Evolutionary conservation across 23 tunicate species (phyloP), one percentile per base, ranked within the genome.

Genomic region (Trididemnum nubilum): DNA sequence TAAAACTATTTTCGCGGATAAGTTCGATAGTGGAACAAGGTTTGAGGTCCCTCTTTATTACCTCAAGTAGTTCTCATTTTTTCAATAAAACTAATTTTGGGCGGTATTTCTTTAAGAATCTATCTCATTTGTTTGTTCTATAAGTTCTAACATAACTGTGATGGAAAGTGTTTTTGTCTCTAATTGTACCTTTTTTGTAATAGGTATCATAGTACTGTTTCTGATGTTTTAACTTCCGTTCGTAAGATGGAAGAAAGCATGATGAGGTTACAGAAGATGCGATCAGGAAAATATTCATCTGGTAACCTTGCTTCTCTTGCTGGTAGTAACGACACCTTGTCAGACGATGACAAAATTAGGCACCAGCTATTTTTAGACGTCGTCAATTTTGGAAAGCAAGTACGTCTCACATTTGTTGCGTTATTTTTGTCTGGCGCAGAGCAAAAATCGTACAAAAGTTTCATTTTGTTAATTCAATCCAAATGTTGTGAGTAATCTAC

Each of bases 321-420:
- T 21, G 69, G 51, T 31, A 57, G 38, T 5, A 49, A 33, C 31
- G 72, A 85, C 34, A 7, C 80, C 19, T 31, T 88, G 34, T 85
- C 98, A 2, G 98, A 93, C 81, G 98, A 93, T 60, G 98, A 93
- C 52, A 93, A 93, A 57, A 93, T 93, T 35, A 58, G 98, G 57
- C 73, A 73, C 27, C 98, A 93, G 54, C 70, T 93, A 26, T 83
- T 36, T 35, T 36, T 93, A 28, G 98, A 93, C 49, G 98, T 93
- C 27, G 80, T 51, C 2, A 67, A 65, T 50, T 88, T 93, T 57
- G 86, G 91, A 51, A 74, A 80, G 23, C 89, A 88, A 70, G 84
- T 93, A 26, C 67, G 49, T 37, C 27, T 71, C 54, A 44, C 15
- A 7, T 44, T 44, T 7, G 15, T 44, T 37, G 19, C 21, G 23